Conservation (phyloP, 2,113 vertebrate genomes). For the Rhinopomastus cyanomelas region DNA sequence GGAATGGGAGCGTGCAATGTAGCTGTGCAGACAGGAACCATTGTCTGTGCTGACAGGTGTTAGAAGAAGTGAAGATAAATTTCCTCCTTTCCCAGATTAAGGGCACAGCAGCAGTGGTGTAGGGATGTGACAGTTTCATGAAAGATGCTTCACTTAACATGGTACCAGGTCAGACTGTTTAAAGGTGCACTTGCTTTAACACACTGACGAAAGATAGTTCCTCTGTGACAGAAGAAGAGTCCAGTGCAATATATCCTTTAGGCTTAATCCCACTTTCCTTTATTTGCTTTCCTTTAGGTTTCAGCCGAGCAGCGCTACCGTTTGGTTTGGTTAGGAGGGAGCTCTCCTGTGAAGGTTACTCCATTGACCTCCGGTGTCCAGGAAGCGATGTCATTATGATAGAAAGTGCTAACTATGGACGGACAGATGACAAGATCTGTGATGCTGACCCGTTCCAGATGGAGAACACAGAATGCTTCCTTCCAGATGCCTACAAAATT, state of each 20-base stretch:
- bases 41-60: not conserved
- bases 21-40: not conserved
- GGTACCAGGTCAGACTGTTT: not conserved
- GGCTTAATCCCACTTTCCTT: not conserved
- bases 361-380: conserved; percentile 96
- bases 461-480: conserved; percentile 99
- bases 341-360: conserved; percentile 97
- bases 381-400: conserved; percentile 99
- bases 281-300: conserved; percentile 77
- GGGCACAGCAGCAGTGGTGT: not conserved
- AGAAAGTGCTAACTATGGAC: conserved; percentile 96
- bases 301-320: conserved; percentile 93
- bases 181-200: not conserved
- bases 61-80: not conserved
- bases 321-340: conserved; percentile 96
- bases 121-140: not conserved
- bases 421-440: conserved; percentile 98
- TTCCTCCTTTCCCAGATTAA: not conserved
- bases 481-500: conserved; percentile 98
- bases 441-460: conserved; percentile 99
- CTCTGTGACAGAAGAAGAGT: not conserved
- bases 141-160: not conserved
- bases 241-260: not conserved
- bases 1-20: not conserved
- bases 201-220: not conserved